Evolutionary conservation across 2,888 invertebrate species (phyloP), one percentile per base, ranked within the genome.

Genomic region (Anthrax anthrax): DNA sequence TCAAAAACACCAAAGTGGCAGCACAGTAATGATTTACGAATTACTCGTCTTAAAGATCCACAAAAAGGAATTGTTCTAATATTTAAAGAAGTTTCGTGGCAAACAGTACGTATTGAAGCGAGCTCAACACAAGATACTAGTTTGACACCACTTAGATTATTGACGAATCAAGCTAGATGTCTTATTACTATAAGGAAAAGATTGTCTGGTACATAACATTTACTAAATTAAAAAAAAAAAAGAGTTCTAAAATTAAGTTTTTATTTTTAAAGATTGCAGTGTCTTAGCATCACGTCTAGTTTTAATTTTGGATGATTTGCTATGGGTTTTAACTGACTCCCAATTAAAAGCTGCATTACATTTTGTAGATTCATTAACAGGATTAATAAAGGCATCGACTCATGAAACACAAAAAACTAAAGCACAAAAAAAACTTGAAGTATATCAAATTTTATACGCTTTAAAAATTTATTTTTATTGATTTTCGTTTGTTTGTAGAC

Each of bases 11-110:
- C 96, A 0, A 81, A 82, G 51, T 98, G 96, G 83, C 77, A 82
- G 47, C 14, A 17, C 17, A 78, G 77, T 51, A 81, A 79, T 52
- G 94, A 96, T 70, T 75, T 98, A 57, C 78, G 89, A 61, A 77
- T 86, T 70, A 95, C 96, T 42, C 78, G 95, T 58, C 76, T 98
- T 55, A 90, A 94, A 69, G 92, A 95, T 61, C 78, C 84, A 3
- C 80, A 84, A 52, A 80, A 84, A 52, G 90, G 90, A 38, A 88
- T 95, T 60, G 73, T 97, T 53, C 75, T 98, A 53, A 86, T 97
- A 62, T 98, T 97, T 70, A 98, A 98, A 75, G 89, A 92, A 71
- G 71, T 97, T 46, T 87, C 89, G 62, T 98, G 98, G 97, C 95
- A 97, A 70, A 90, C 91, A 43, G 81, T 97, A 18, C 76, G 95